Evolutionary conservation across 1,140 invertebrate species (phyloP), one percentile per base, ranked within the genome.

Genomic region (Oryzaephilus surinamensis): DNA sequence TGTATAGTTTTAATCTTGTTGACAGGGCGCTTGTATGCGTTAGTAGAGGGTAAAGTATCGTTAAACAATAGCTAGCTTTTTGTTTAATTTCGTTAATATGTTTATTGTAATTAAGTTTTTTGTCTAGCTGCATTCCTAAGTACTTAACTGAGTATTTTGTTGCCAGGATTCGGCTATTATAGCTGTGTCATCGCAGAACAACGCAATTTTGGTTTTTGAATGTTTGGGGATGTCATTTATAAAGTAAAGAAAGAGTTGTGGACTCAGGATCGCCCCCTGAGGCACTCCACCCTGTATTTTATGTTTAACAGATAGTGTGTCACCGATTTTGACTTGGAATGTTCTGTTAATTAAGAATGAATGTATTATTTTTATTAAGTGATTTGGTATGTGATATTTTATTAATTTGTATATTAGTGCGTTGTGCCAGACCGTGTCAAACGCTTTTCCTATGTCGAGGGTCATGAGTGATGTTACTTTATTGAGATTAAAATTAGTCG

Each of bases 181-280:
- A 32, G 49, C 43, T 3, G 51, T 54, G 24, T 55, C 49, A 35
- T 55, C 55, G 1, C 53, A 53, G 32, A 34, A 55, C 8, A 38
- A 27, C 6, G 46, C 46, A 2, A 49, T 21, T 8, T 37, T 31
- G 5, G 51, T 43, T n/a, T 38, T 38, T 12, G 35, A 6, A 15
- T 39, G 36, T 21, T 29, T 16, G 4, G 51, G 47, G 6, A 55
- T 45, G 27, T 58, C 51, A 12, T 36, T 43, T 8, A 45, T 37
- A 18, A 43, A 54, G 0, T 45, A 0, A 1, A 30, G 20, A 19
- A 47, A 55, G 12, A 58, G 28, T 15, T 33, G 29, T 6, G 54
- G 52, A 2, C 44, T 44, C 2, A 56, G 18, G 5, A 49, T 36
- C 0, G 51, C 52, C 1, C 53, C 53, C 30, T 58, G 53, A 3